Percentiles rank a stretch among this genome's conserved stretches.
Evolutionary conservation across 2,113 vertebrate species (phyloP).

Genomic region (Anthoscopus minutus): DNA sequence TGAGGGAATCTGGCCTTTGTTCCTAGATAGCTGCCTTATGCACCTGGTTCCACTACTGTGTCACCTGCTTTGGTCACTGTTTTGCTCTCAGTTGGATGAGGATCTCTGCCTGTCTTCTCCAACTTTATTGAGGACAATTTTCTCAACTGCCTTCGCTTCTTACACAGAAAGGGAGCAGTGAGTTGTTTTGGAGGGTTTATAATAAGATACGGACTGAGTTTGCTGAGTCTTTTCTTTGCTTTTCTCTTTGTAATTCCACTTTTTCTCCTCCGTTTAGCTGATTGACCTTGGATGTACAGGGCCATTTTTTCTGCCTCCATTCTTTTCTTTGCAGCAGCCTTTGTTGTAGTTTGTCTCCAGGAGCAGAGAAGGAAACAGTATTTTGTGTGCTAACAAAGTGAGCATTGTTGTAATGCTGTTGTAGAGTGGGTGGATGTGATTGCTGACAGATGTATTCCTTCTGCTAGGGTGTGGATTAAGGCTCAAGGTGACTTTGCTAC

Average conservation of each 20-base stretch:
- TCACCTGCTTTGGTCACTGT: not conserved
- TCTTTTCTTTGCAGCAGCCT: not conserved
- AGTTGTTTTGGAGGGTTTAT: not conserved
- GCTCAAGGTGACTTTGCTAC: conserved; percentile 55
- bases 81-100: not conserved
- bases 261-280: not conserved
- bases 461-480: conserved; percentile 41
- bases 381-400: conserved; percentile 36
- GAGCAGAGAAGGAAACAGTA: not conserved
- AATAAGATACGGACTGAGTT: not conserved
- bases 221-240: not conserved
- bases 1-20: not conserved
- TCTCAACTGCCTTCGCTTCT: not conserved
- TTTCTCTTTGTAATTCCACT: not conserved
- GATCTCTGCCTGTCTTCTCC: not conserved
- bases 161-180: not conserved
- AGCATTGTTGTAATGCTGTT: conserved; percentile 38
- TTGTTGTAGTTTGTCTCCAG: not conserved
- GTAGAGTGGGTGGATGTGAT: conserved; percentile 34
- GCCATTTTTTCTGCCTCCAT: not conserved
- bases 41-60: not conserved
- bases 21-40: not conserved
- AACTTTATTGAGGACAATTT: not conserved
- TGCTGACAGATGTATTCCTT: conserved; percentile 31
- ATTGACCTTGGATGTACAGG: not conserved